Evolutionary conservation across 2,888 invertebrate species (phyloP), one percentile per base, ranked within the genome.

Genomic region (Papilio protenor): DNA sequence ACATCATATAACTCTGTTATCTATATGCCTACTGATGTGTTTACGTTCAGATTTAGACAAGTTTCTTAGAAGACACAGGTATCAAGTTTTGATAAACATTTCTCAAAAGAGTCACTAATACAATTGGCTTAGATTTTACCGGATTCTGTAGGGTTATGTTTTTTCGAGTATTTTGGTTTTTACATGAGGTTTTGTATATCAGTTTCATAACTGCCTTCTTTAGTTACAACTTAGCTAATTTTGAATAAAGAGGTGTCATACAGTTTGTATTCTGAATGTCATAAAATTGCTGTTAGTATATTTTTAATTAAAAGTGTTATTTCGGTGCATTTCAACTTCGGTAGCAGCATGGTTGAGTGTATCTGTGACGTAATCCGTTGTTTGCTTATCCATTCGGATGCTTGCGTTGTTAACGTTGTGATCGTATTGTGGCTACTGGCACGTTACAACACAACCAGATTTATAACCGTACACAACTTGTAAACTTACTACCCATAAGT

Each of bases 361-460:
- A 83, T 81, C 82, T 84, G 81, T 92, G 91, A 93, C 93, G 93
- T 92, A 90, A 91, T 79, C 69, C 81, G 80, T 80, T 91, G 90
- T 91, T 92, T 93, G 92, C 92, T 92, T 92, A 91, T 88, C 85
- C 84, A 82, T 86, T 88, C 89, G 91, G 91, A 91, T 89, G 89
- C 89, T 84, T 85, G 86, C 86, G 85, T 84, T 89, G 90, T 93
- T 92, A 92, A 92, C 92, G 61, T 91, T 92, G 90, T 90, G 90
- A 90, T 81, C 86, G 86, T 88, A 89, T 90, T 90, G 91, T 90
- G 87, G 87, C 84, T 83, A 81, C 83, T 85, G 85, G 87, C 84
- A 85, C 87, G 87, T 87, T 88, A 85, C 84, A 83, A 85, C 85
- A 86, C 85, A 81, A 81, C 81, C 79, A 81, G 81, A 82, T 83